Evolutionary conservation across 2,797 vertebrate species (phyloP), one percentile per base, ranked within the genome.

Genomic region (Alcedo atthis): DNA sequence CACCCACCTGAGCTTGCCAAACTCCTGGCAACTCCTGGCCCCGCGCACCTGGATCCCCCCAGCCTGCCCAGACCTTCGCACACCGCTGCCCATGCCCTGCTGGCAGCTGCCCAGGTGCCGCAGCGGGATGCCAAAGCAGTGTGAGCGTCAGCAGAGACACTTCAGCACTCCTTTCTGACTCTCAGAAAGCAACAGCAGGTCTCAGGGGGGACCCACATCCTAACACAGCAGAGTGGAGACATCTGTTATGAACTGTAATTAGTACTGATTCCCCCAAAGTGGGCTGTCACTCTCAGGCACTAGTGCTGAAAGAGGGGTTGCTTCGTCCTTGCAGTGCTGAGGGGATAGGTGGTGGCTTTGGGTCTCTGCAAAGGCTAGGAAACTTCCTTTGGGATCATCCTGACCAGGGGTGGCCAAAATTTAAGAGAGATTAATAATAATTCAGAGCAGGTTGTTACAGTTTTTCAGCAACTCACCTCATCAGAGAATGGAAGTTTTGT

Each of bases 21-120:
- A 6, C 4, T 7, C 11, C 15, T 2, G 2, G 37, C 51, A 45
- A 32, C 8, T 14, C 43, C 54, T 51, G 35, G 9, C 5, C 37
- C 26, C 28, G 26, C 2, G 2, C 17, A 4, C 25, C 4, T 0
- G 0, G 2, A 18, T 24, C 3, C n/a, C n/a, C 8, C 8, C 51
- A 78, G 22, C 37, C 55, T 33, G 21, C n/a, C 43, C n/a, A 24
- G 28, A 32, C 19, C n/a, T 19, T 2, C 0, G 8, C 26, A 28
- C 2, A 1, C 58, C 16, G 15, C n/a, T 53, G 48, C 32, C 69
- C 12, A 1, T 19, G 37, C n/a, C 24, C 17, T 35, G 46, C 54
- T 17, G 1, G n/a, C 0, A 2, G 46, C 33, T 30, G 15, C 55
- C 16, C 1, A 1, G 21, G 18, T 5, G 17, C 16, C 28, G 32